Base-by-base conservation (phyloP, 2,888 invertebrate species). In the Seira sanloemensis region DNA sequence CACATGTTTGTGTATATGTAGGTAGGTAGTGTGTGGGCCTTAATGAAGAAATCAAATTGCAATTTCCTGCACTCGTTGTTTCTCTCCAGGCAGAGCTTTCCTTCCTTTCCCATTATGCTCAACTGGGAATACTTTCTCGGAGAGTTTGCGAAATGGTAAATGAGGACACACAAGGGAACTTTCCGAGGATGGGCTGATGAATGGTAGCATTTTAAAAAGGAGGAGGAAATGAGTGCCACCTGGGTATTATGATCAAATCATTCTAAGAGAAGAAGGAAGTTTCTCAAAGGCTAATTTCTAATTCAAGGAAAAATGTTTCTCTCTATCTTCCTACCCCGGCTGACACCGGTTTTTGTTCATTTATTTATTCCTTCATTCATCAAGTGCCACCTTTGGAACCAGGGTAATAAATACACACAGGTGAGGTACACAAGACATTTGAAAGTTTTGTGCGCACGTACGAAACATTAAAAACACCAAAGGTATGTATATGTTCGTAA, bases 321-420 rank as follows among this genome's bases (percentile, higher is more conserved):
- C 72, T 65, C 37, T 37, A n/a, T n/a, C n/a, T n/a, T n/a, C n/a
- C n/a, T n/a, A n/a, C n/a, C n/a, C n/a, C n/a, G n/a, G n/a, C n/a
- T n/a, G n/a, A n/a, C n/a, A n/a, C n/a, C n/a, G n/a, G n/a, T n/a
- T 75, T 75, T 37, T 69, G 16, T 24, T 75, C 80, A 75, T 75
- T 81, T 75, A 81, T 81, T 81, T 74, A 81, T 75, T 62, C 67
- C 27, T 79, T 73, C 80, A 75, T 75, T 81, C 80, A 81, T 81
- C 80, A 81, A 81, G 65, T 72, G 65, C 72, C 50, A n/a, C 66
- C 21, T n/a, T 21, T 68, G 24, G 65, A 65, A 65, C 9, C 24
- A 12, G 46, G 9, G 7, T 9, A 7, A 1, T 65, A 19, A 9
- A 23, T 18, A 19, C 7, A 65, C 18, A 25, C 26, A n/a, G 16